phyloP scores from a whole-genome alignment of 2,888 invertebrate species.

The Lepidochrysops patricia region DNA sequence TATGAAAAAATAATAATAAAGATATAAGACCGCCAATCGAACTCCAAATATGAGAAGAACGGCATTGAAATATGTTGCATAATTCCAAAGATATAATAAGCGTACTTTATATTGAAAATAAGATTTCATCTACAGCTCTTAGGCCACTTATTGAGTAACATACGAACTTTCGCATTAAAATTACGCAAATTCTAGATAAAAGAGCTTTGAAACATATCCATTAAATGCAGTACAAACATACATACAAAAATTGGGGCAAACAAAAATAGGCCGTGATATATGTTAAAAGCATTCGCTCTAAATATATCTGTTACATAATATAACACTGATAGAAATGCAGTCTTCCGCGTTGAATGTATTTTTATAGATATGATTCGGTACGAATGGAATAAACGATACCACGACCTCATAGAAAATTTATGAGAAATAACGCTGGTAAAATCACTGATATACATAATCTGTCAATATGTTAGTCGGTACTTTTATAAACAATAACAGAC shows the following conservation, averaged over 20 bases:
- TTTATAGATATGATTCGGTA: background rate
- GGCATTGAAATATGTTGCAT: background rate
- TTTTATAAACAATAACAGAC: no score
- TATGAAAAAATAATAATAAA: no score
- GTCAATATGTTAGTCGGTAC: no score
- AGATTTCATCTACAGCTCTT: background rate
- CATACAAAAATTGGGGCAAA: background rate
- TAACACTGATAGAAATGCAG: background rate
- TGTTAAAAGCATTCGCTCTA: constrained; percentile 3
- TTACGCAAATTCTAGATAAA: background rate
- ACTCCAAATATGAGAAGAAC: no score
- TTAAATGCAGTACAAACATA: background rate
- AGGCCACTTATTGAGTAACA: background rate
- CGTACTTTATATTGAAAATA: background rate
- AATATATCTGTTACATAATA: constrained; percentile 9
- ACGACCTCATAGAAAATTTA: background rate
- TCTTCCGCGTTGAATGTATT: constrained; percentile 1
- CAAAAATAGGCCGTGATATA: background rate
- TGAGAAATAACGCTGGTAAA: no score
- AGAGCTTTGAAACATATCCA: background rate
- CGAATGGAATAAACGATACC: background rate
- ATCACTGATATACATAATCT: background rate
- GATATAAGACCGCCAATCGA: no score
- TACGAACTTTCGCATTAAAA: background rate
- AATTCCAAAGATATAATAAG: background rate